Percentiles rank a stretch among this genome's conserved stretches.
These are phyloP conservation scores for Drosophila ironensis DNA, from an alignment of 1,140 invertebrate genomes.

Conservation along the genomic window DNA sequence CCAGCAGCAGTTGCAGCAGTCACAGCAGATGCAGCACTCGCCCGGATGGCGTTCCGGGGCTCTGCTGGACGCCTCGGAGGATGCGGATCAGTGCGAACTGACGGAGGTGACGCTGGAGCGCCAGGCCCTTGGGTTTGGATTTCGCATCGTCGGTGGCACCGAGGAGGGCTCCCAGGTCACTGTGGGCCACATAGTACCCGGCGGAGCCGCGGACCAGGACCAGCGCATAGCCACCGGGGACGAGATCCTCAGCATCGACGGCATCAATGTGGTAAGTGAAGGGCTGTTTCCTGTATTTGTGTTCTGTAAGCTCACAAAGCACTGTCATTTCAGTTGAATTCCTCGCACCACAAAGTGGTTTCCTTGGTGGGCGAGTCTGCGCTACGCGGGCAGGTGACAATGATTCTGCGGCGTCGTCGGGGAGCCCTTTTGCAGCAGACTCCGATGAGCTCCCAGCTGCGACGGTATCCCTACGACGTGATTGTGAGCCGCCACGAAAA, in stretches of 20 bases:
- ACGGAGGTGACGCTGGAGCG: conserved; percentile 90
- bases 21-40: conserved; percentile 51
- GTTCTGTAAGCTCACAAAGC: background rate
- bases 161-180: conserved; percentile 98
- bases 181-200: conserved; percentile 96
- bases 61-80: conserved; percentile 64
- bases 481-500: conserved; percentile 94
- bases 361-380: conserved; percentile 93
- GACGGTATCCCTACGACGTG: conserved; percentile 90
- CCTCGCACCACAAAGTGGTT: conserved; percentile 94
- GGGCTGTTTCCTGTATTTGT: background rate
- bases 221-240: conserved; percentile 92
- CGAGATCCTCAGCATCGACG: conserved; percentile 94
- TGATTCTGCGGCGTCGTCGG: conserved; percentile 86
- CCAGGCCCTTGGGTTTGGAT: conserved; percentile 96
- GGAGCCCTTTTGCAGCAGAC: conserved; percentile 57
- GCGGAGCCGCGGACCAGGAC: conserved; percentile 94
- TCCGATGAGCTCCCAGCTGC: conserved; percentile 36
- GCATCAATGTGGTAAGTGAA: conserved; percentile 86
- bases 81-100: conserved; percentile 86
- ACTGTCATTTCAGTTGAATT: conserved; percentile 84
- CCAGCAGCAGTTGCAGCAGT: conserved; percentile 35
- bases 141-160: conserved; percentile 98
- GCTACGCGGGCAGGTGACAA: conserved; percentile 87
- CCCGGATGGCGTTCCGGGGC: conserved; percentile 67